A percentile compares a stretch with the other conserved stretches of the same genome.
Conservation (phyloP, 1,140 invertebrate species). For the Palaemon carinicauda region DNA sequence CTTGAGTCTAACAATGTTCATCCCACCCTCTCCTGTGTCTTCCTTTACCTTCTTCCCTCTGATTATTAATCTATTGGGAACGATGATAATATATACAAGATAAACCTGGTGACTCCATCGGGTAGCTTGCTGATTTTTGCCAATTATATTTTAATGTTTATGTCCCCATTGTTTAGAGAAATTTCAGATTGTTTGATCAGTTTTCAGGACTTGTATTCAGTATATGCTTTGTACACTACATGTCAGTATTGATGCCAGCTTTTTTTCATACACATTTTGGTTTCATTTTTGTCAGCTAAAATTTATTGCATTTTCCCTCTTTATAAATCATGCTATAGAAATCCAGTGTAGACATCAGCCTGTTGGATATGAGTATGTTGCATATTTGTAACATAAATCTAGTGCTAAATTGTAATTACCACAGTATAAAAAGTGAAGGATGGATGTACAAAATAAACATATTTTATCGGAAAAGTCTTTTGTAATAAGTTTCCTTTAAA, state of each 20-base stretch:
- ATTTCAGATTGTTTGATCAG: too few relatives aligned
- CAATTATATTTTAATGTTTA: too few relatives aligned
- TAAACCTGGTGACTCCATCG: neutral
- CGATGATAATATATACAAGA: conserved; percentile 5
- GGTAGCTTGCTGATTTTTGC: too few relatives aligned
- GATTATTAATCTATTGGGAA: conserved; percentile 5
- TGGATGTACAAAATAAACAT: conserved; percentile 33
- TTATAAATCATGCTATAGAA: conserved; percentile 25
- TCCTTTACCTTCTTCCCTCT: conserved; percentile 22
- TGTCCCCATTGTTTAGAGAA: too few relatives aligned
- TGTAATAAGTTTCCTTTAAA: neutral
- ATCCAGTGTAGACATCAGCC: conserved; percentile 33
- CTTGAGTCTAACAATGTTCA: neutral
- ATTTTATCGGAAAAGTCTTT: conserved; percentile 10
- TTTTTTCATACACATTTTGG: neutral
- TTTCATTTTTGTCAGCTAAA: conserved; percentile 5
- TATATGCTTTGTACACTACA: too few relatives aligned
- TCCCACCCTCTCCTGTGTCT: conserved; percentile 31
- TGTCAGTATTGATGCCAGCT: too few relatives aligned
- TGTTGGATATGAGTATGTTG: conserved; percentile 25
- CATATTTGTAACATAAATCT: conserved; percentile 20
- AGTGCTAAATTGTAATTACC: conserved; percentile 30
- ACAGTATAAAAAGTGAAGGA: conserved; percentile 13
- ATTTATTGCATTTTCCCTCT: neutral
- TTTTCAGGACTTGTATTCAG: too few relatives aligned